Conservation (phyloP, 2,888 invertebrate species). For the Sympetrum striolatum region DNA sequence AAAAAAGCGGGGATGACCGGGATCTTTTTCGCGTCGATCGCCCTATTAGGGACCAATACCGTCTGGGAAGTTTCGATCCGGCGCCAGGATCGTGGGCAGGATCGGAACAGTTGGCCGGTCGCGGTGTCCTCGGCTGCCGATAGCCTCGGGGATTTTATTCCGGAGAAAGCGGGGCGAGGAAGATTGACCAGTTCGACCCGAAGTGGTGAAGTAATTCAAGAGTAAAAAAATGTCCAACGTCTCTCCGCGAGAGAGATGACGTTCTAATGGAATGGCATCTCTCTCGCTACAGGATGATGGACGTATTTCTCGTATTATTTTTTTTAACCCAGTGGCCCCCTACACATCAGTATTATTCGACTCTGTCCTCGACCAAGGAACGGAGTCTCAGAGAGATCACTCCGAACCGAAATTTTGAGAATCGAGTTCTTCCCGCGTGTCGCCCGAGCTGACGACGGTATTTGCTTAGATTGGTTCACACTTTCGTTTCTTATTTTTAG, state of each 20-base stretch:
- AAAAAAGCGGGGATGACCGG: background rate
- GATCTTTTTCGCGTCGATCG: background rate
- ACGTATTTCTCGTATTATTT: background rate
- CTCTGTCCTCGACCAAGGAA: background rate
- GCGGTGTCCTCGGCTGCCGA: conserved; percentile 12
- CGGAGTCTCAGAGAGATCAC: background rate
- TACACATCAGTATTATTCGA: conserved; percentile 26
- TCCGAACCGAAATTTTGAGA: too few relatives aligned
- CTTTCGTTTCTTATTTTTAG: background rate
- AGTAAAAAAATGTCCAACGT: background rate
- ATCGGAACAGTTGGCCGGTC: background rate
- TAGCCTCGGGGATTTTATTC: conserved; percentile 7
- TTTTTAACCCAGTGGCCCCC: background rate
- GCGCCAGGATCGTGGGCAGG: background rate
- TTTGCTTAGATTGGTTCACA: background rate
- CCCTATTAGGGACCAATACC: background rate
- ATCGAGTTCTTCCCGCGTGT: background rate
- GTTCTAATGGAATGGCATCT: background rate
- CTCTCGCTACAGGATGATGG: background rate
- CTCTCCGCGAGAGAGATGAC: background rate
- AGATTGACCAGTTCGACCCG: conserved; percentile 35
- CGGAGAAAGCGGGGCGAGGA: conserved; percentile 29
- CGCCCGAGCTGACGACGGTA: background rate
- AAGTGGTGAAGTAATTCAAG: conserved; percentile 25
- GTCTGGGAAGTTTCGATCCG: background rate